A percentile compares a stretch with the other conserved stretches of the same genome.
Conservation (phyloP, 2,888 invertebrate genomes). For the Amblyjoppa proteus region DNA sequence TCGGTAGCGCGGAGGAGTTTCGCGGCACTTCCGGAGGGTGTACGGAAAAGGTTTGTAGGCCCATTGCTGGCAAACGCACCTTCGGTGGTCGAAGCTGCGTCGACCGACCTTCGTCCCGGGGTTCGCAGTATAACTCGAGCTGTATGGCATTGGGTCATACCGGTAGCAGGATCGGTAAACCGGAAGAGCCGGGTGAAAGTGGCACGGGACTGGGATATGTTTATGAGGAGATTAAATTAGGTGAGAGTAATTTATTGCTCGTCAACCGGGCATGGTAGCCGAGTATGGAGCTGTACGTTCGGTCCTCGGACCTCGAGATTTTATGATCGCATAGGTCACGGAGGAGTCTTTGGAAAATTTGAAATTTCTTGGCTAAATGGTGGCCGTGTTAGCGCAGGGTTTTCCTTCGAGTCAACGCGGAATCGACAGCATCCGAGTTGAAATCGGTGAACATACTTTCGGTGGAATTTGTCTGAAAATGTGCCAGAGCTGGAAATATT, state of each 20-base stretch:
- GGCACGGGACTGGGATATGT: constrained; percentile 43
- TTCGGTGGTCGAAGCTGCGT: constrained; percentile 24
- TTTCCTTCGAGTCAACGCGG: background rate
- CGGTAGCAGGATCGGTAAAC: constrained; percentile 21
- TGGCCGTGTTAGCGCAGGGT: background rate
- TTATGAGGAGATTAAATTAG: constrained; percentile 73
- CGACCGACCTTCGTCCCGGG: background rate
- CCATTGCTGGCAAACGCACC: constrained; percentile 10
- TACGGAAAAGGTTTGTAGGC: constrained; percentile 28
- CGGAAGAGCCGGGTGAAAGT: constrained; percentile 31
- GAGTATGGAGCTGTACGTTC: constrained; percentile 31
- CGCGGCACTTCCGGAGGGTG: constrained; percentile 52
- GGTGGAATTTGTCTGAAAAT: too few relatives aligned
- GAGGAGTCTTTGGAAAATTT: constrained; percentile 45
- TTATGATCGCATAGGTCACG: constrained; percentile 24
- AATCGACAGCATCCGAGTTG: background rate
- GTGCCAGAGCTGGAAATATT: too few relatives aligned
- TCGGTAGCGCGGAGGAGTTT: constrained; percentile 57
- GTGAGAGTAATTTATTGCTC: constrained; percentile 73
- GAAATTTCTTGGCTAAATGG: constrained; percentile 29
- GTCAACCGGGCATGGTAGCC: constrained; percentile 55
- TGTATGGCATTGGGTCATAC: constrained; percentile 52
- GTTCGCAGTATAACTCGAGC: background rate
- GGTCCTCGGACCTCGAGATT: constrained; percentile 11
- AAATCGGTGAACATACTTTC: background rate